phyloP scores from a whole-genome alignment of 2,113 vertebrate genomes.

The Loxodonta africana region DNA sequence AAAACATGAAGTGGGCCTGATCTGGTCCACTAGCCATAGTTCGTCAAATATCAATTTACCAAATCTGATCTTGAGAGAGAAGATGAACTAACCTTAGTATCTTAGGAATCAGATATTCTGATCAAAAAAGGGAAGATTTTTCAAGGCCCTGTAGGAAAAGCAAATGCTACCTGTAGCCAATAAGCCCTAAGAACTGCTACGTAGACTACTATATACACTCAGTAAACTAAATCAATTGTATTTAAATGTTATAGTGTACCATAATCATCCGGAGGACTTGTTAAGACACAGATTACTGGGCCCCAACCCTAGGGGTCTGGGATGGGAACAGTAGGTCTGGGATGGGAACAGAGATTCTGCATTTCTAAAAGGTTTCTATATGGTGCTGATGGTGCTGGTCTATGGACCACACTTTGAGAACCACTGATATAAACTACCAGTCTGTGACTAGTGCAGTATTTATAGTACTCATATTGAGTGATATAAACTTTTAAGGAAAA shows the following conservation, averaged over 20 bases:
- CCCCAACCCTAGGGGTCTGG: neutral
- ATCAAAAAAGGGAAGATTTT: slow-evolving; percentile 35
- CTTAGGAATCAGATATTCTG: neutral
- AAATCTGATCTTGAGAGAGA: slow-evolving; percentile 24
- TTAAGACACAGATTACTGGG: neutral
- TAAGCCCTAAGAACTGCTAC: neutral
- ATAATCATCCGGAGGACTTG: neutral
- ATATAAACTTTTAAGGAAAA: slow-evolving; percentile 18
- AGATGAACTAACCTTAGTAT: neutral
- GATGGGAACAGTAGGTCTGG: neutral
- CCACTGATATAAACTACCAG: neutral
- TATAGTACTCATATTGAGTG: neutral
- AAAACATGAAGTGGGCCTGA: neutral
- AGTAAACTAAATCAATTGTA: neutral
- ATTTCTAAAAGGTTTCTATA: neutral
- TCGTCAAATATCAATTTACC: neutral
- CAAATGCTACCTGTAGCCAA: neutral
- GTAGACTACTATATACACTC: neutral
- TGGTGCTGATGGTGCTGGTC: neutral
- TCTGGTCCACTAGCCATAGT: neutral
- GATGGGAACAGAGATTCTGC: neutral
- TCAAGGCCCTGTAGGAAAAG: neutral
- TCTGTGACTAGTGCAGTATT: neutral
- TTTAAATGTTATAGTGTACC: neutral
- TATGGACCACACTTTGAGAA: neutral